Evolutionary conservation across 2,888 invertebrate species (phyloP).

Genomic region (Epirrhoe tristata): DNA sequence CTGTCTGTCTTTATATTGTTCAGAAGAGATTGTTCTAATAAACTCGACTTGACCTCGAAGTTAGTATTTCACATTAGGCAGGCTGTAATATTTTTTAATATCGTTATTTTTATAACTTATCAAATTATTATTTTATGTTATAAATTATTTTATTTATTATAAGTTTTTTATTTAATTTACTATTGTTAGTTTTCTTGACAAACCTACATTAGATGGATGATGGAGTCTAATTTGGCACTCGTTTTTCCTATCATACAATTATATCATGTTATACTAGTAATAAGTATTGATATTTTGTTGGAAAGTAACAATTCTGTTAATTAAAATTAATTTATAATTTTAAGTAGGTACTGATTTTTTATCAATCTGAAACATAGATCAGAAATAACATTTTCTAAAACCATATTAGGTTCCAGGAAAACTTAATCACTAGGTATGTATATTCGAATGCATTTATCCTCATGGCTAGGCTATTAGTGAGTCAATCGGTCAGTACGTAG

Average conservation of each 20-base stretch:
- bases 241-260: no score
- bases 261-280: no score
- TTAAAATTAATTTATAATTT: background rate
- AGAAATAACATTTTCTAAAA: background rate
- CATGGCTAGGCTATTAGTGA: background rate
- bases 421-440: background rate
- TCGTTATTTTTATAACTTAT: no score
- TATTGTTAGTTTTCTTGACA: no score
- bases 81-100: background rate
- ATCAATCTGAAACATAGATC: background rate
- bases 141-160: no score
- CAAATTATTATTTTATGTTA: no score
- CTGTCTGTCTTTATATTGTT: slow-evolving; percentile 96
- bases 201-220: no score
- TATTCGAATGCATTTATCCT: slow-evolving; percentile 5
- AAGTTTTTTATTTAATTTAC: no score
- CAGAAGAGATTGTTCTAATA: slow-evolving; percentile 93
- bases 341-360: background rate
- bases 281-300: no score
- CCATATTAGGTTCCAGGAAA: background rate
- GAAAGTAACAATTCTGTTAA: no score
- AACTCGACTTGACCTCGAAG: background rate
- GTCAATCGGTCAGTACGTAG: background rate
- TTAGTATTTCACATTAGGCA: background rate
- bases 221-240: no score